Conservation (phyloP, 1,140 invertebrate genomes). For the Bilobella aurantiaca region DNA sequence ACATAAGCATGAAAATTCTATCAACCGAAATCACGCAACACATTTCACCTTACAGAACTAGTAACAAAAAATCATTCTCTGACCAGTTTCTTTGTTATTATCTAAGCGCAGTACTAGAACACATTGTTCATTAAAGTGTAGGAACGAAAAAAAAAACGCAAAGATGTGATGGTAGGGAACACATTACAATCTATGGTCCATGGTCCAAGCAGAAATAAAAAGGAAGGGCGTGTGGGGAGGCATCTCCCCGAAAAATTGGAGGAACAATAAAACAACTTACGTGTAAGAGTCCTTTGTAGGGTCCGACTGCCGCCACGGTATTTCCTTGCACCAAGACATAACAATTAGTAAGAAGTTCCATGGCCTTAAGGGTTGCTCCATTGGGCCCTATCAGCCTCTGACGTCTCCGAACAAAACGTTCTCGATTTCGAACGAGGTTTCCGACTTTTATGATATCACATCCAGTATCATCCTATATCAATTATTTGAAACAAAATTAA, state of each 20-base stretch:
- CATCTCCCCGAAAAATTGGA: not conserved
- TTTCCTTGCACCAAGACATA: constrained; percentile 96
- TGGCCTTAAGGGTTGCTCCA: constrained; percentile 92
- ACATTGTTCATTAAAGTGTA: no score
- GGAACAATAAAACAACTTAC: constrained; percentile 39
- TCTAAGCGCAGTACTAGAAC: no score
- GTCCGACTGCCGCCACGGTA: constrained; percentile 92
- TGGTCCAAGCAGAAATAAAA: not conserved
- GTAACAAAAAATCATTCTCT: no score
- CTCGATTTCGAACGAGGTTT: constrained; percentile 76
- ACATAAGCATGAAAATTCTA: constrained; percentile 5
- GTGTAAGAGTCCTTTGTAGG: constrained; percentile 86
- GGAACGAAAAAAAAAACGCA: no score
- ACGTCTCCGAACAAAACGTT: constrained; percentile 90
- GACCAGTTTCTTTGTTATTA: no score
- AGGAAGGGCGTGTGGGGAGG: not conserved
- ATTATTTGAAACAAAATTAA: constrained; percentile 11
- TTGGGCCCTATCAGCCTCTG: constrained; percentile 92
- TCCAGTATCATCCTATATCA: constrained; percentile 63
- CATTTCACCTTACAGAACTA: no score
- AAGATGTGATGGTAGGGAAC: no score
- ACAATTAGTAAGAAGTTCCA: constrained; percentile 94
- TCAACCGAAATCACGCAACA: not conserved
- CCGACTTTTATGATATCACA: constrained; percentile 97
- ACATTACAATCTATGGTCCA: no score